Evolutionary conservation across 1,140 invertebrate species (phyloP).

Genomic region (Schlechtendalia chinensis): DNA sequence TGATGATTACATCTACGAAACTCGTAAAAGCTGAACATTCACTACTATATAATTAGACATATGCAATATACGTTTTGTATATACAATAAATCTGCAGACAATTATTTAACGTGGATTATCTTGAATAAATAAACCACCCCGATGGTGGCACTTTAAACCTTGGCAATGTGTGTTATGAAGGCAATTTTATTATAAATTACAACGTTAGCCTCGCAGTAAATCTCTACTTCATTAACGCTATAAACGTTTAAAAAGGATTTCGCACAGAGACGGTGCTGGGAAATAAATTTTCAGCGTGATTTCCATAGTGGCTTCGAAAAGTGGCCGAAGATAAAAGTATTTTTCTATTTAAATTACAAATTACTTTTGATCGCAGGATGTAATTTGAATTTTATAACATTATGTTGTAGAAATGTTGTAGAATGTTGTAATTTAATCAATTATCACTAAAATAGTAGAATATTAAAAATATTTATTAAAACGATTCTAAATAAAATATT

Average conservation of each 20-base stretch:
- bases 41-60: background rate
- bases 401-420: no score
- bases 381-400: no score
- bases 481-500: no score
- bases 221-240: constrained; percentile 17
- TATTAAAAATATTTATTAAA: background rate
- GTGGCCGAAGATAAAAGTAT: no score
- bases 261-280: background rate
- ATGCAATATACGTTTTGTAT: background rate
- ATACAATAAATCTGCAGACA: constrained; percentile 1
- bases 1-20: background rate
- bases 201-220: background rate
- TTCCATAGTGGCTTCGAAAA: background rate
- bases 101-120: constrained; percentile 40
- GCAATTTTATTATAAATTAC: constrained; percentile 33
- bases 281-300: background rate
- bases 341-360: no score
- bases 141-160: constrained; percentile 35
- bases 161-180: constrained; percentile 6
- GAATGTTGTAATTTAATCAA: no score
- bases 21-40: background rate
- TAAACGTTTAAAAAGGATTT: constrained; percentile 6
- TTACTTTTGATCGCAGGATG: no score
- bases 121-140: constrained; percentile 25
- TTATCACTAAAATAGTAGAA: background rate